Percentiles rank a stretch among this genome's conserved stretches.
phyloP scores from a whole-genome alignment of 2,888 invertebrate genomes.

The Pollenia angustigena region DNA sequence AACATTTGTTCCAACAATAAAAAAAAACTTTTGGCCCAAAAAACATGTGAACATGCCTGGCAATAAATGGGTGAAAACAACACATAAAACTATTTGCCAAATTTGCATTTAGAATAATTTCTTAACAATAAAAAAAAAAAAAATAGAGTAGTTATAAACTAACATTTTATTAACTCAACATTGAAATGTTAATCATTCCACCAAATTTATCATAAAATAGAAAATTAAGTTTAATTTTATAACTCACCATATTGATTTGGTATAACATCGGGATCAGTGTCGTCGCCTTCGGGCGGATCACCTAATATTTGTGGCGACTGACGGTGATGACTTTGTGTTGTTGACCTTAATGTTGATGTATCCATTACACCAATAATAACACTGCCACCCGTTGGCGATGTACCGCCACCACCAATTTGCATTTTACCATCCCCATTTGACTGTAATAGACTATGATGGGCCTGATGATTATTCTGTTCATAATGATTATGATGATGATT shows the following conservation, averaged over 20 bases:
- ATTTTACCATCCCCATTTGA: slow-evolving; percentile 80
- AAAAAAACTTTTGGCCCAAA: slow-evolving; percentile 31
- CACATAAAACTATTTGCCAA: slow-evolving; percentile 40
- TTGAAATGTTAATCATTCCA: no score
- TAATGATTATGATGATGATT: slow-evolving; percentile 79
- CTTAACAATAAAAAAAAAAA: not conserved
- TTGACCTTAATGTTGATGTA: slow-evolving; percentile 82
- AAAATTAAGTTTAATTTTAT: not conserved
- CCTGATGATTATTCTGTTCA: slow-evolving; percentile 80
- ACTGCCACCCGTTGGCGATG: slow-evolving; percentile 69
- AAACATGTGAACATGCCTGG: slow-evolving; percentile 31
- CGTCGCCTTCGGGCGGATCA: slow-evolving; percentile 85
- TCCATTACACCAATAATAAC: slow-evolving; percentile 83
- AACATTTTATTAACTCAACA: not conserved
- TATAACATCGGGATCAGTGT: slow-evolving; percentile 94
- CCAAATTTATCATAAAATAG: not conserved
- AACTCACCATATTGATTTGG: slow-evolving; percentile 93
- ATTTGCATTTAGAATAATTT: slow-evolving; percentile 5
- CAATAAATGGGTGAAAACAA: slow-evolving; percentile 38
- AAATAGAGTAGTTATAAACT: not conserved
- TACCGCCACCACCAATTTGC: slow-evolving; percentile 80
- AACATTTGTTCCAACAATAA: no score
- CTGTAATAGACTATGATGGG: slow-evolving; percentile 82
- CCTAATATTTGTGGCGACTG: slow-evolving; percentile 84
- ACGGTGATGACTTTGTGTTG: slow-evolving; percentile 81